Conservation (phyloP, 1,140 invertebrate species). For the Leptopilina clavipes region DNA sequence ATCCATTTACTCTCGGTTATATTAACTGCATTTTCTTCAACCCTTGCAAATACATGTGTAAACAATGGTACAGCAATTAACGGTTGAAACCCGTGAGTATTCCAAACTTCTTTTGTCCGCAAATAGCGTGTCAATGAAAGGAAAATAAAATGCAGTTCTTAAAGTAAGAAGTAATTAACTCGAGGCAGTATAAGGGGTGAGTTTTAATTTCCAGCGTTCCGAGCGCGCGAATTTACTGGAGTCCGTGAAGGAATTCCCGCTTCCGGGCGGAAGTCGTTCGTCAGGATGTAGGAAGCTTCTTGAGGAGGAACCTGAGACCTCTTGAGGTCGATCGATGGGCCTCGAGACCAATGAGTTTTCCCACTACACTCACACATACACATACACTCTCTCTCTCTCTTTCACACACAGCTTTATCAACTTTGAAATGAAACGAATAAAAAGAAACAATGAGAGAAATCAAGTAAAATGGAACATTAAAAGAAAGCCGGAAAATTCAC, state of each 20-base stretch:
- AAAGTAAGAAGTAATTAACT: slow-evolving; percentile 35
- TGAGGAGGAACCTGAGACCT: slow-evolving; percentile 34
- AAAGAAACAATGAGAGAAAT: background rate
- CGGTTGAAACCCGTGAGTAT: slow-evolving; percentile 7
- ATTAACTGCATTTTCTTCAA: slow-evolving; percentile 23
- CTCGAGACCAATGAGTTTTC: slow-evolving; percentile 31
- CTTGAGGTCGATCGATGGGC: slow-evolving; percentile 33
- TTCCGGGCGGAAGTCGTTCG: slow-evolving; percentile 34
- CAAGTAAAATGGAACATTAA: slow-evolving; percentile 7
- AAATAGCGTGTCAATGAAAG: slow-evolving; percentile 33
- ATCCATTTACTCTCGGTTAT: background rate
- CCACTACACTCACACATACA: background rate
- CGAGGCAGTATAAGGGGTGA: slow-evolving; percentile 19
- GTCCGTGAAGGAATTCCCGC: slow-evolving; percentile 32
- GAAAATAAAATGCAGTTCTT: slow-evolving; percentile 33
- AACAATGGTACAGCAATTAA: slow-evolving; percentile 20
- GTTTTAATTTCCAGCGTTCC: slow-evolving; percentile 34
- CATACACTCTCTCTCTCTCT: too few species aligned
- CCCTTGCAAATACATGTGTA: background rate
- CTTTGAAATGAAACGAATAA: slow-evolving; percentile 1
- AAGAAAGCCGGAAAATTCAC: background rate
- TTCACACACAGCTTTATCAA: too few species aligned
- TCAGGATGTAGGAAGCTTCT: slow-evolving; percentile 34
- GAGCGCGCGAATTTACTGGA: slow-evolving; percentile 28
- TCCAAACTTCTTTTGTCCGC: slow-evolving; percentile 18